Conservation (phyloP, 1,140 invertebrate species). For the Globodera rostochiensis region DNA sequence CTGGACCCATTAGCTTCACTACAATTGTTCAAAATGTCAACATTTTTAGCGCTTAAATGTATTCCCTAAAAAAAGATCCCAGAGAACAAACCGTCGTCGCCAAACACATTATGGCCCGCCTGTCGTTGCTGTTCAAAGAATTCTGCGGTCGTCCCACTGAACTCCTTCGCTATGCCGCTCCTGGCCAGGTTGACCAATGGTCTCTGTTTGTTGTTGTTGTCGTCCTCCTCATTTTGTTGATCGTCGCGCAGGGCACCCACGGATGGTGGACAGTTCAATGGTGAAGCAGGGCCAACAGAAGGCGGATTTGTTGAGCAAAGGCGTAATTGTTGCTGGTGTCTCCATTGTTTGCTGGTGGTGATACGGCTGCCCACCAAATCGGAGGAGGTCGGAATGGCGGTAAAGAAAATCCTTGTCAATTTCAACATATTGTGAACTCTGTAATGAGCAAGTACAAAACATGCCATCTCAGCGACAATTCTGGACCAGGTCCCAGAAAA, state of each 20-base stretch:
- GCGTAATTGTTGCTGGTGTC: neutral
- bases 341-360: neutral
- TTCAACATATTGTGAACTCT: neutral
- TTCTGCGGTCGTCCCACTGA: constrained; percentile 71
- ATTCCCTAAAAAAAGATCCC: neutral
- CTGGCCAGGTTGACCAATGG: constrained; percentile 71
- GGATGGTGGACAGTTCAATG: neutral
- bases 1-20: no score
- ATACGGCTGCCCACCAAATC: neutral
- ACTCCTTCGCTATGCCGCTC: constrained; percentile 87
- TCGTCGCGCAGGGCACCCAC: neutral
- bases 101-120: constrained; percentile 81
- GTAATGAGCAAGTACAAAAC: no score
- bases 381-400: neutral
- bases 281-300: neutral
- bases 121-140: constrained; percentile 68
- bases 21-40: no score
- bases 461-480: no score
- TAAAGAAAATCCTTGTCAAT: constrained; percentile 2
- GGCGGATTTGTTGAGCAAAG: neutral
- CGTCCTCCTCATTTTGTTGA: neutral
- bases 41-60: no score
- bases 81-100: constrained; percentile 76
- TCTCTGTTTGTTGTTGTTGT: neutral
- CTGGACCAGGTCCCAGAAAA: no score